Conservation (phyloP, 2,888 invertebrate species). For the Xylocampa areola region DNA sequence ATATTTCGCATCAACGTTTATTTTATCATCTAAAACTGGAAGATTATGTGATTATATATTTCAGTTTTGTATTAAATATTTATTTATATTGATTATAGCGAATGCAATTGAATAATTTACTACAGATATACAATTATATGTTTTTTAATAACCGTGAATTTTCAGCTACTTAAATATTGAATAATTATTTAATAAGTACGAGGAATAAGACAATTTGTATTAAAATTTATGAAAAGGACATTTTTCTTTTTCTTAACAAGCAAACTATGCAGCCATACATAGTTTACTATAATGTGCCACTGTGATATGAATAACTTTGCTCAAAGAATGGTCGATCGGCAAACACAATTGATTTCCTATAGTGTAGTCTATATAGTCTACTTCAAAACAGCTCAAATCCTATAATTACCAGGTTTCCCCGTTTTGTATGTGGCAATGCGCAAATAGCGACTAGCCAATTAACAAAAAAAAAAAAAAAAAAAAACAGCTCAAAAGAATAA, state of each 20-base stretch:
- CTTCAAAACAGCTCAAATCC: too few species aligned
- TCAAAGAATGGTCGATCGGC: too few species aligned
- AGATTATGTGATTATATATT: constrained; percentile 81
- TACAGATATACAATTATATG: constrained; percentile 8
- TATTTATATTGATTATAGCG: constrained; percentile 14
- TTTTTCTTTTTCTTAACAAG: constrained; percentile 54
- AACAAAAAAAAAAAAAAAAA: too few species aligned
- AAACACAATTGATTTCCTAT: too few species aligned
- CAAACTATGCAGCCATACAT: constrained; percentile 77
- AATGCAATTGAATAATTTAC: neutral
- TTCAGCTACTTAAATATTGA: neutral
- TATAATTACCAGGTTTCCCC: too few species aligned
- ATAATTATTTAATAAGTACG: neutral
- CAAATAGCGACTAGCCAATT: too few species aligned
- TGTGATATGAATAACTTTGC: neutral
- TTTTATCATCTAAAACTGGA: constrained; percentile 72
- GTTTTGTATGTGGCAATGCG: too few species aligned
- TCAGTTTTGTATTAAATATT: constrained; percentile 31
- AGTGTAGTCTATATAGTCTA: too few species aligned
- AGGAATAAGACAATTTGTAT: too few species aligned
- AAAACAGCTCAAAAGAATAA: too few species aligned
- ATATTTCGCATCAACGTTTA: constrained; percentile 1
- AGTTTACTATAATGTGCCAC: constrained; percentile 51
- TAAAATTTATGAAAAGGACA: constrained; percentile 54
- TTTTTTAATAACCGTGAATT: constrained; percentile 1